phyloP scores from a whole-genome alignment of 1,140 invertebrate species.

The Triops longicaudatus region DNA sequence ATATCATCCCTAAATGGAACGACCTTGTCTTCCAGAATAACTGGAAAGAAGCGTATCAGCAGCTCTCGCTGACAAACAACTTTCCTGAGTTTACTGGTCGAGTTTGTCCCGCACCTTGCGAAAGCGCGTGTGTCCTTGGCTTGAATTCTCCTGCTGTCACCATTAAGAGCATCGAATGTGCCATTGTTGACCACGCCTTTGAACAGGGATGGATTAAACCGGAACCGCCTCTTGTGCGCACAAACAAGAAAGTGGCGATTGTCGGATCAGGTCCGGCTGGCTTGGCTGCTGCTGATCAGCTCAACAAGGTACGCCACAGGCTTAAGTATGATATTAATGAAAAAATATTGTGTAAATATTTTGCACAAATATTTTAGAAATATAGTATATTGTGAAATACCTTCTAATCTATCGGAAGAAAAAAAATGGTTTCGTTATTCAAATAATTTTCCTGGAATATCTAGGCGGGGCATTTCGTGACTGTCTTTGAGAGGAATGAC shows the following conservation, averaged over 20 bases:
- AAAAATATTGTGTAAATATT: too few species aligned
- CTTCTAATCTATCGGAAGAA: too few species aligned
- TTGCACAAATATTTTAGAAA: too few species aligned
- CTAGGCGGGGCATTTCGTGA: slow-evolving; percentile 76
- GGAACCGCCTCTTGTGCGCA: slow-evolving; percentile 59
- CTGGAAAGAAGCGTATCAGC: slow-evolving; percentile 93
- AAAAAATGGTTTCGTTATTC: too few species aligned
- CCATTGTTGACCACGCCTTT: slow-evolving; percentile 97
- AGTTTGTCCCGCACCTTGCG: slow-evolving; percentile 97
- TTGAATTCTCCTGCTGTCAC: slow-evolving; percentile 94
- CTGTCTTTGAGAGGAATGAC: slow-evolving; percentile 95
- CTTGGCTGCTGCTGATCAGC: slow-evolving; percentile 89
- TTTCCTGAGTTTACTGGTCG: slow-evolving; percentile 99
- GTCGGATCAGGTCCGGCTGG: slow-evolving; percentile 93
- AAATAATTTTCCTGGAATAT: slow-evolving; percentile 26
- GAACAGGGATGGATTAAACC: slow-evolving; percentile 91
- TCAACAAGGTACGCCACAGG: slow-evolving; percentile 69
- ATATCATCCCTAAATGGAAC: slow-evolving; percentile 99
- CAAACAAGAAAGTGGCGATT: slow-evolving; percentile 81
- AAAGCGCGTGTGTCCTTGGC: slow-evolving; percentile 93
- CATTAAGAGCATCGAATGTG: slow-evolving; percentile 98
- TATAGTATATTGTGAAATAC: too few species aligned
- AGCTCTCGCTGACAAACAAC: slow-evolving; percentile 95
- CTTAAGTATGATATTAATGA: too few species aligned
- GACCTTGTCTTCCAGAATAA: slow-evolving; percentile 88